These are phyloP conservation scores for Forbesichthys agassizii DNA, from an alignment of 2,113 vertebrate genomes.

Conservation along the genomic window DNA sequence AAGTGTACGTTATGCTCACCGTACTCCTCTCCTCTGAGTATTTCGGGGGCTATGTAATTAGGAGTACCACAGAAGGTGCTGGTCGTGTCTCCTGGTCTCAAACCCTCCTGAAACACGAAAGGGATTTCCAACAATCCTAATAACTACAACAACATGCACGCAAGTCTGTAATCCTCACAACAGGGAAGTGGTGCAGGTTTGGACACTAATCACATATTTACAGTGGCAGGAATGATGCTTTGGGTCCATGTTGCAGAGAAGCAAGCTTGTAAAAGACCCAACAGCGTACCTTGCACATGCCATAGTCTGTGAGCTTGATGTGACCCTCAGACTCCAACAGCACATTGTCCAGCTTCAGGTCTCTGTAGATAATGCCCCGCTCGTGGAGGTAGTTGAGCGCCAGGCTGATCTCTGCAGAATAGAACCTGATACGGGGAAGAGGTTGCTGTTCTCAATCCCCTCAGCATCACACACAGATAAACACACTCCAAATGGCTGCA, in stretches of 20 bases:
- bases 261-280: not conserved
- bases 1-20: slow-evolving; percentile 76
- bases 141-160: too few relatives aligned
- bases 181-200: too few relatives aligned
- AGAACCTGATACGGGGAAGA: slow-evolving; percentile 83
- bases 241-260: not conserved
- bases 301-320: slow-evolving; percentile 99
- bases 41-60: slow-evolving; percentile 98
- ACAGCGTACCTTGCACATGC: slow-evolving; percentile 95
- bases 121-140: not conserved
- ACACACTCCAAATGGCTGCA: not conserved
- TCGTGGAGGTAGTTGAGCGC: slow-evolving; percentile 99
- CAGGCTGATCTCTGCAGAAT: slow-evolving; percentile 98
- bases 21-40: slow-evolving; percentile 96
- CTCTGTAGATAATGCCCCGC: slow-evolving; percentile 97
- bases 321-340: slow-evolving; percentile 97
- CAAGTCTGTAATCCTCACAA: too few relatives aligned
- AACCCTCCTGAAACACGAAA: slow-evolving; percentile 85
- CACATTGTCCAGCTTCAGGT: slow-evolving; percentile 98
- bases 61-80: slow-evolving; percentile 99
- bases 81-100: slow-evolving; percentile 96
- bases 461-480: not conserved
- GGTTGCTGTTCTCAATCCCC: not conserved
- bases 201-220: not conserved
- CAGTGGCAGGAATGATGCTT: not conserved